phyloP scores from a whole-genome alignment of 2,113 vertebrate genomes.

The Anseranas semipalmata region DNA sequence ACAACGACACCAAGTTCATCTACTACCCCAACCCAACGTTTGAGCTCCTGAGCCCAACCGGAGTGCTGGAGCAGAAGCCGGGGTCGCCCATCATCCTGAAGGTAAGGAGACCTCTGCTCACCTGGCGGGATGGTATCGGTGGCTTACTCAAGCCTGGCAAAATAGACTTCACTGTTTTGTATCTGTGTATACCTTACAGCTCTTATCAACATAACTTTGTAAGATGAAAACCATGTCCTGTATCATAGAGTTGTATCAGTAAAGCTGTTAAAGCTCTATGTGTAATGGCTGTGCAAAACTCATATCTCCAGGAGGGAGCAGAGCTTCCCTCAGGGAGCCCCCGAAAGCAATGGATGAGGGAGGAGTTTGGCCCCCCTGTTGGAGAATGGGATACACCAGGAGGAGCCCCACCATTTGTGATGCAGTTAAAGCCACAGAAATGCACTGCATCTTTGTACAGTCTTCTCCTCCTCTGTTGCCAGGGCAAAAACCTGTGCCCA shows the following conservation, averaged over 20 bases:
- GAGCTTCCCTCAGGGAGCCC: too few species aligned
- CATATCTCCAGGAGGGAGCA: neutral
- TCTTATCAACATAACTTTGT: neutral
- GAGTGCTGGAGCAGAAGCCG: slow-evolving; percentile 93
- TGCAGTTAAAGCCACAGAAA: neutral
- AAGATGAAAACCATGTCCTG: neutral
- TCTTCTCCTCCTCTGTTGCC: slow-evolving; percentile 43
- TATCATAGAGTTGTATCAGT: neutral
- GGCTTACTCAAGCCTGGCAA: neutral
- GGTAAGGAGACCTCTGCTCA: slow-evolving; percentile 70
- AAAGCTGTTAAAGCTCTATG: neutral
- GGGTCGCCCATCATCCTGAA: slow-evolving; percentile 97
- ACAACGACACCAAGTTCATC: slow-evolving; percentile 96
- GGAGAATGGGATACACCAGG: rapidly evolving
- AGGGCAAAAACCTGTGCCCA: slow-evolving; percentile 98
- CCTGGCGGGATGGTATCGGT: neutral
- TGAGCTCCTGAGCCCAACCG: slow-evolving; percentile 88
- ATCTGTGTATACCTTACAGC: neutral
- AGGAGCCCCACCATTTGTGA: rapidly evolving
- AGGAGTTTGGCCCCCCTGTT: too few species aligned
- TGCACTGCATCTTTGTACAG: neutral
- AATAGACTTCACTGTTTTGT: neutral
- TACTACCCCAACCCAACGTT: slow-evolving; percentile 97
- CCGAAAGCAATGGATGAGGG: neutral
- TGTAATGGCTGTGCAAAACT: neutral